Base-by-base conservation (phyloP, 2,888 invertebrate species). In the Tipula confusa region DNA sequence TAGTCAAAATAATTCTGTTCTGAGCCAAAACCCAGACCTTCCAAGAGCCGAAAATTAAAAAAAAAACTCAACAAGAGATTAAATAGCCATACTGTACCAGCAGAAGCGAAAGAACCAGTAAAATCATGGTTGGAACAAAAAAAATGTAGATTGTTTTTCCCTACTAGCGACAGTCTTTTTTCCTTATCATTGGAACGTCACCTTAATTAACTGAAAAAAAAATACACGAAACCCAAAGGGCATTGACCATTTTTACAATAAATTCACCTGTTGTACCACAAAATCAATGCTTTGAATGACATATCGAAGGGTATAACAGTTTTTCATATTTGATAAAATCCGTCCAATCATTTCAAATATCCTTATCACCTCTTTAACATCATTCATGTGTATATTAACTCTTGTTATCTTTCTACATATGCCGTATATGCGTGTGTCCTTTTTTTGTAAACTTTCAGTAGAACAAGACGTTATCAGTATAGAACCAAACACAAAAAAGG, bases 351-450 rank as follows among this genome's bases (percentile, higher is more conserved):
- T 64, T 64, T 24, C 24, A 11, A 9, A 9, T 24, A 64, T 64
- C 64, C 64, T 64, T 64, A 64, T 64, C 64, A 43, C 4, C 18
- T 24, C 64, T 64, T 64, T 64, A 64, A 64, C 64, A 64, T 64
- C 64, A 64, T 64, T 64, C 64, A 64, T 24, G 64, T 64, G 64
- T 64, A 24, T 64, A 64, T 64, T 64, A 64, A 64, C 64, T 64
- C 64, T 7, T 24, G 24, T 64, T 64, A 64, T 64, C 64, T 24
- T 64, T 7, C 4, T 24, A 64, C 64, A 64, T 15, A 64, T 1
- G 24, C 24, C 64, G 9, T 64, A 64, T 24, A 24, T 64, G 11
- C 24, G 64, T 64, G 9, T 0, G 38, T 38, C 13, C 1, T 13
- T 9, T 15, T 15, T 15, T 7, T 64, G 0, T 24, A 64, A 64